Conservation (phyloP, 2,888 invertebrate genomes). For the Drosophila suboccidentalis region DNA sequence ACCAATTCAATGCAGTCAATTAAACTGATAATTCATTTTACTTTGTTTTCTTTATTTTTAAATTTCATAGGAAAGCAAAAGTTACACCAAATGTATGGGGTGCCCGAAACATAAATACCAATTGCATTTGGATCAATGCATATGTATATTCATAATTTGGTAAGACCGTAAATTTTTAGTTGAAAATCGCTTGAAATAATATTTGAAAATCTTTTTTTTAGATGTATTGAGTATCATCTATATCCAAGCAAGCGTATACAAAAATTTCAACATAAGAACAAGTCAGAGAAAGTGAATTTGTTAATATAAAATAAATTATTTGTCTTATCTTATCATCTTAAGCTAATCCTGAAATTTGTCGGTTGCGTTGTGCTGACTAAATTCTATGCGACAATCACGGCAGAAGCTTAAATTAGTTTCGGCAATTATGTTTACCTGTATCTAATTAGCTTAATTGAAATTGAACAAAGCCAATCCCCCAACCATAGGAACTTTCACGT, state of each 20-base stretch:
- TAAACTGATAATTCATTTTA: conserved; percentile 52
- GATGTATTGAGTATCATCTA: neutral
- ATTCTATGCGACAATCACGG: conserved; percentile 43
- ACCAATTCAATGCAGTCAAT: neutral
- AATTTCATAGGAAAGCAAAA: conserved; percentile 13
- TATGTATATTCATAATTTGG: neutral
- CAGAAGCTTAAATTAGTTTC: conserved; percentile 71
- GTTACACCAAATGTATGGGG: neutral
- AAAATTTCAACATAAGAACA: neutral
- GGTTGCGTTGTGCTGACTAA: conserved; percentile 28
- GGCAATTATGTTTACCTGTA: conserved; percentile 78
- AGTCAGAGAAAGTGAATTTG: conserved; percentile 40
- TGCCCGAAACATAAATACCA: neutral
- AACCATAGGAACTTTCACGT: conserved; percentile 16
- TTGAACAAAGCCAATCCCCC: conserved; percentile 59
- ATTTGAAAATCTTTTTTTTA: neutral
- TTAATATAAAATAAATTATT: conserved; percentile 72
- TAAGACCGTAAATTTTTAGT: neutral
- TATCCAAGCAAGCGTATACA: neutral
- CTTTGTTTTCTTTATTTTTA: conserved; percentile 60
- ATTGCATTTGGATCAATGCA: too few species aligned
- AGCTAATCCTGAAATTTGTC: conserved; percentile 67
- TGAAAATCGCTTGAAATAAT: too few species aligned
- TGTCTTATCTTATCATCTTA: conserved; percentile 15
- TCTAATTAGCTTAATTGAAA: conserved; percentile 80